Evolutionary conservation across 1,140 invertebrate species (phyloP), one percentile per base, ranked within the genome.

Genomic region (Microplitis demolitor): DNA sequence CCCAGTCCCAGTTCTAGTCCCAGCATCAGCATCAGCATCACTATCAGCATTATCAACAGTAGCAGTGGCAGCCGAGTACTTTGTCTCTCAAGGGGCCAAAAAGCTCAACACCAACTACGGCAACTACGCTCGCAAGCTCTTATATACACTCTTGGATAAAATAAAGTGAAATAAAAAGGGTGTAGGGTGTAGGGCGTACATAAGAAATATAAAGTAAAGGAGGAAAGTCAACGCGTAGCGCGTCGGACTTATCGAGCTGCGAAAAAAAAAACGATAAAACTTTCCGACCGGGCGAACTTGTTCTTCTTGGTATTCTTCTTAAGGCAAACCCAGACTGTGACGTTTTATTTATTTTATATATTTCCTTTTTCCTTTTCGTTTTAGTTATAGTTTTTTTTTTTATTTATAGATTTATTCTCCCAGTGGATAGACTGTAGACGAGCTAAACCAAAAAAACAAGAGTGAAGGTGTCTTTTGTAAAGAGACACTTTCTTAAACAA

Each of bases 191-290:
- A 61, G 14, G 24, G 24, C 4, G 14, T 61, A 34, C 2, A 34
- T 24, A 61, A 61, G 35, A 45, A n/a, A 35, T 4, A 54, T n/a
- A 69, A 58, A 35, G 11, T 13, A 34, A 31, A 11, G 67, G 37
- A 66, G 4, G 39, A 50, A 66, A 34, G 51, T 35, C 33, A 39
- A 37, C 45, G 53, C 34, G 50, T 58, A 56, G 13, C 35, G 64
- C 31, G 39, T 45, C 39, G 53, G 54, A 60, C 70, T 72, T 72
- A 72, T 72, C 70, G 63, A 51, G 35, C 37, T 72, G 54, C 24
- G 33, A 58, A 71, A 71, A 24, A 24, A 24, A 64, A 71, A 56
- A 71, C 70, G 70, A 72, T 72, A 72, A 72, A 72, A 72, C 62
- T 72, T 72, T 66, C 24, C 70, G 62, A 53, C 56, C 34, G 34